Base-by-base conservation (phyloP, 2,797 vertebrate species). In the Channa striata region DNA sequence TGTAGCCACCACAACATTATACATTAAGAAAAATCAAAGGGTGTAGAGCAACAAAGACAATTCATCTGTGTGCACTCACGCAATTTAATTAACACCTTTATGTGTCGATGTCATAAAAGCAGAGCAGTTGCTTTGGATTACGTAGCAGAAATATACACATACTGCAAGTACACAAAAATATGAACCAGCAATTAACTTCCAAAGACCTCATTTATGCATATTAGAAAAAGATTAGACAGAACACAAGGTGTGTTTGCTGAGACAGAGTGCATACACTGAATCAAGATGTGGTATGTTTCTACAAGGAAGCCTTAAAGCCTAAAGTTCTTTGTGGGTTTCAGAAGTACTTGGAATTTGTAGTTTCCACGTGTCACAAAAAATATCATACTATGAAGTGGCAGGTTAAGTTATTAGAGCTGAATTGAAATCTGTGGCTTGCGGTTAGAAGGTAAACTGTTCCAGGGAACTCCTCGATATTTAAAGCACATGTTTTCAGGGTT, bases 401-500 rank as follows among this genome's bases (percentile, higher is more conserved):
- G 78, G 78, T 81, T 68, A 71, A 78, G 79, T 84, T 91, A 89
- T 81, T 80, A 80, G 74, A 82, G 80, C 65, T 68, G 59, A 88
- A 87, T 66, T 83, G 68, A 74, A 83, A 72, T 78, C 66, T 78
- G 79, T 70, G 83, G 78, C 80, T 77, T 75, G 82, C 0, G 66
- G 79, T 68, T 68, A 11, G 49, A 71, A 80, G 63, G 51, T 77
- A 85, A 89, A 84, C 64, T 68, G 61, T 89, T 89, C 86, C 83
- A 91, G 82, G 81, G 68, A 36, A 64, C 63, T 59, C 68, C 43
- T 81, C 67, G 48, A 78, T 77, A 89, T 89, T 71, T 74, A 69
- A 89, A 89, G 81, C 86, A 89, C 73, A 80, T 83, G 85, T 87
- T 86, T 71, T 74, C 51, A 68, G 72, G 87, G 81, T 91, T 91